These are phyloP conservation scores for Dendrolimus pini DNA, from an alignment of 2,888 invertebrate genomes.

Conservation along the genomic window DNA sequence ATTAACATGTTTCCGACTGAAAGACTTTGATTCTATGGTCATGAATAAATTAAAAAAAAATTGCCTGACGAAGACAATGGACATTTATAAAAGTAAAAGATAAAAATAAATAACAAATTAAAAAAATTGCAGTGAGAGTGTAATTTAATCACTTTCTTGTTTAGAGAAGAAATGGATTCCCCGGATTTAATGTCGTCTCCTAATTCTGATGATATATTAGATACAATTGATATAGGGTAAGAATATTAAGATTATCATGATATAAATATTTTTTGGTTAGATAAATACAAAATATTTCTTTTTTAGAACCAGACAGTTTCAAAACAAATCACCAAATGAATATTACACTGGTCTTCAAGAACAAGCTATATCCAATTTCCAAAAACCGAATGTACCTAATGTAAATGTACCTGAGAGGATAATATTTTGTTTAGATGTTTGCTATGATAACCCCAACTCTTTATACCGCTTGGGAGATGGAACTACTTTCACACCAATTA, in stretches of 20 bases:
- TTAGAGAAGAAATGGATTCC: constrained; percentile 27
- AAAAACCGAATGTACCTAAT: constrained; percentile 64
- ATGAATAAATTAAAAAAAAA: too few species aligned
- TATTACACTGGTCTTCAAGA: constrained; percentile 38
- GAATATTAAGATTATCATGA: not conserved
- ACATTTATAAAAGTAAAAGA: too few species aligned
- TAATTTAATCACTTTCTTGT: too few species aligned
- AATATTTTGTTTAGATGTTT: constrained; percentile 79
- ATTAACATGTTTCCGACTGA: too few species aligned
- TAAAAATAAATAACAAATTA: too few species aligned
- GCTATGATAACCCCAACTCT: constrained; percentile 73
- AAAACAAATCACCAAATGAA: constrained; percentile 13
- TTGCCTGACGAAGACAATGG: too few species aligned
- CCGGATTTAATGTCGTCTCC: constrained; percentile 31
- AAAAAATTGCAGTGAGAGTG: too few species aligned
- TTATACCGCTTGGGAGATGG: constrained; percentile 71
- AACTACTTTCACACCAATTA: constrained; percentile 71
- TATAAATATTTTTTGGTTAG: not conserved
- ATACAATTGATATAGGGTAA: constrained; percentile 26
- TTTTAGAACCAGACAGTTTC: not conserved
- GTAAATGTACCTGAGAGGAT: constrained; percentile 79
- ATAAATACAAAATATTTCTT: not conserved
- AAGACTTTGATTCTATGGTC: too few species aligned
- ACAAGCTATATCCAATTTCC: constrained; percentile 57
- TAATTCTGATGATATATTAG: constrained; percentile 22